Percentiles rank a stretch among this genome's conserved stretches.
Conservation (phyloP, 2,888 invertebrate genomes). For the Eurytoma adleriae region DNA sequence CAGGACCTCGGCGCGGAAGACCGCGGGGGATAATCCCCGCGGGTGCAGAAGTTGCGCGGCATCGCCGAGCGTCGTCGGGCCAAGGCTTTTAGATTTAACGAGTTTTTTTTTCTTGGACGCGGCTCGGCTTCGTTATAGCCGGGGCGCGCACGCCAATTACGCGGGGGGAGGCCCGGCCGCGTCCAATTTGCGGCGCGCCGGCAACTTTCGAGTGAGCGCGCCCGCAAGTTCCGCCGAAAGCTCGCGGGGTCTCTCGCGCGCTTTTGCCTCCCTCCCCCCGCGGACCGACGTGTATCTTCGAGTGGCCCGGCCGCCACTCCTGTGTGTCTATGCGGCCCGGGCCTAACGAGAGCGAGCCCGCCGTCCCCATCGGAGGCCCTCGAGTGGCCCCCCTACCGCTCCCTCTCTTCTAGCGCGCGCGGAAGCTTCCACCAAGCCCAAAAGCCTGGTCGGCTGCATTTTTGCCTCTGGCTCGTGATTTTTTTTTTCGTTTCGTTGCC, state of each 20-base stretch:
- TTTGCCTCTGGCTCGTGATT: no score
- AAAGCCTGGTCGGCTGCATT: no score
- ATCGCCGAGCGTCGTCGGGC: no score
- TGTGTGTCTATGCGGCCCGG: constrained; percentile 31
- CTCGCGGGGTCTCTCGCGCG: constrained; percentile 62
- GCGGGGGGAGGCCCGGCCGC: constrained; percentile 52
- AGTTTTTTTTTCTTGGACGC: constrained; percentile 35
- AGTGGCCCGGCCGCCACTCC: constrained; percentile 12
- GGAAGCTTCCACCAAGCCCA: no score
- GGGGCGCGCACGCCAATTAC: constrained; percentile 70
- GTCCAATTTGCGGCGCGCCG: constrained; percentile 71
- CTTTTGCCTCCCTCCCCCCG: constrained; percentile 3
- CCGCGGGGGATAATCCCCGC: no score
- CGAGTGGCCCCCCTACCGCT: constrained; percentile 1
- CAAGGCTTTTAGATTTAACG: constrained; percentile 44
- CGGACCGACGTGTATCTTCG: background rate
- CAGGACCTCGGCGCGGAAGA: no score
- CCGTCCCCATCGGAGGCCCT: constrained; percentile 30
- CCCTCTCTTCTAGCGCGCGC: background rate
- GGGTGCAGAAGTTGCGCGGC: no score
- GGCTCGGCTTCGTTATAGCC: constrained; percentile 4
- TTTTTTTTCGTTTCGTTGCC: no score
- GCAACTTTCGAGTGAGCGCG: constrained; percentile 69
- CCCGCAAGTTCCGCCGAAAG: constrained; percentile 68
- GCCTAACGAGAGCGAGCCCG: constrained; percentile 26